Base-by-base conservation (phyloP, 2,888 invertebrate species). In the Ganaspis brasiliensis region DNA sequence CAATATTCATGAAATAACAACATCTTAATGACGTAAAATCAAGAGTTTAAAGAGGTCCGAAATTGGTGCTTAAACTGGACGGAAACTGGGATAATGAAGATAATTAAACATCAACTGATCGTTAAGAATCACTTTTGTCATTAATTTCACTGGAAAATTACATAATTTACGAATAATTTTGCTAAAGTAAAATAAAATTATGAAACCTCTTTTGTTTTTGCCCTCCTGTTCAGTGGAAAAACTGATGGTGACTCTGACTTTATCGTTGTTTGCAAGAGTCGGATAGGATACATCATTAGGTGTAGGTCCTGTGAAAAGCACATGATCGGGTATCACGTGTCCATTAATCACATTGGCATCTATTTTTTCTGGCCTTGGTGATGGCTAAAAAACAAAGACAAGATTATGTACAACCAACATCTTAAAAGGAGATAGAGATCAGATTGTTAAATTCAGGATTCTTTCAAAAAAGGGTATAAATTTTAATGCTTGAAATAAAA, bases 261-360 rank as follows among this genome's bases (percentile, higher is more conserved):
- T 96, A 88, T 97, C 97, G 52, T 95, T 94, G 89, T 96, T 96
- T 26, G 97, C 96, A 83, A 96, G 92, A 5, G 97, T 97, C 89
- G 95, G 95, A 89, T 95, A 97, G 82, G 96, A 95, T 80, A 94
- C 93, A 79, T 94, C 94, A 84, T 95, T 95, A 6, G 94, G 93
- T 0, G 97, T 96, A 16, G 97, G 96, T 82, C 96, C 94, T 0
- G 97, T 97, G 92, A 98, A 98, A 75, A 98, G 94, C 26, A 97
- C 97, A 88, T 96, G 94, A 88, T 95, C 95, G 0, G 97, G 97
- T 84, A 98, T 96, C 73, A 98, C 96, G 91, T 98, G 98, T 0
- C 97, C 97, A 89, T 97, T 97, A 79, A 98, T 95, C 75, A 97
- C 97, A 90, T 96, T 96, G 63, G 93, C 94, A 90, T 97, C 97